Evolutionary conservation across 2,113 vertebrate species (phyloP), one percentile per base, ranked within the genome.

Genomic region (Neolamprologus ventralis): DNA sequence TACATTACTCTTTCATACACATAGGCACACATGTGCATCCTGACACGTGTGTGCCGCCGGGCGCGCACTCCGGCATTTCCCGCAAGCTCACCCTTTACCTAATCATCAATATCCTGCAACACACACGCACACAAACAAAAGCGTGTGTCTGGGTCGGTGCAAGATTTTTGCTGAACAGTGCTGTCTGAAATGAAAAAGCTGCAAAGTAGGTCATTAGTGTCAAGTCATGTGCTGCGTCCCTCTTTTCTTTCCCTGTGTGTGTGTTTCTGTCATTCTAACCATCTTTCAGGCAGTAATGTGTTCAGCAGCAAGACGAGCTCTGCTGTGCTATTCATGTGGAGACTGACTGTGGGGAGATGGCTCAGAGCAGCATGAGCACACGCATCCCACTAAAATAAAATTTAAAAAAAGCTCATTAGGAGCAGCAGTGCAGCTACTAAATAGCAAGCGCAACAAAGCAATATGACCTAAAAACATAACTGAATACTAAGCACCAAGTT

Each of bases 381-480:
- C 49, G 35, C 45, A 80, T 83, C 85, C 80, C 31, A 85, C 21
- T 17, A 45, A 71, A 42, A 73, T 33, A 6, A 58, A 58, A 7
- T 1, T 1, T 1, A 31, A 7, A 49, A 68, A 81, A 89, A 58
- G 57, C 92, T 94, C 93, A 92, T 95, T 94, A 95, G 85, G 53
- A 86, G 80, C 85, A 85, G 85, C 89, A 78, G 65, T 28, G 81
- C 40, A 82, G 55, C 42, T 81, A 53, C 90, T 87, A 45, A 92
- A 92, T 78, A 90, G 55, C 82, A 88, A 53, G 88, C 4, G 7
- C 86, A 90, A 88, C 85, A 88, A 84, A 81, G 51, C 91, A 83
- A 80, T 88, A 60, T 93, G 92, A 95, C 94, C 94, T 91, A 90
- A 94, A 95, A 95, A 90, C 94, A 93, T 86, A 93, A 86, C 85